These are phyloP conservation scores for Tetrax tetrax DNA, from an alignment of 2,113 vertebrate genomes.

Conservation along the genomic window DNA sequence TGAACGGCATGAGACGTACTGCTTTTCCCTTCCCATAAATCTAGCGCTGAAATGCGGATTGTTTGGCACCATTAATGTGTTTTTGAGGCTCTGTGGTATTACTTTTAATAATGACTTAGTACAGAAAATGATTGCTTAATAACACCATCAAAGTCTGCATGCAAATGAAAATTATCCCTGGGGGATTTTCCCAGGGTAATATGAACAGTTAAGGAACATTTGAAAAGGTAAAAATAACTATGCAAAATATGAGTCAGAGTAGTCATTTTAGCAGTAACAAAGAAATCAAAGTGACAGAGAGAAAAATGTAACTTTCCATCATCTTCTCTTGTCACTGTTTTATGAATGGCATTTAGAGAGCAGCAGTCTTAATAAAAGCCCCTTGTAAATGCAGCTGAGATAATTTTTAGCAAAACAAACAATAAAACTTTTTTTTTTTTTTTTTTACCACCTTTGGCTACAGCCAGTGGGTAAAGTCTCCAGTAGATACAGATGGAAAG, in stretches of 20 bases:
- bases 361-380: constrained; percentile 20
- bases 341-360: constrained; percentile 67
- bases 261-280: constrained; percentile 61
- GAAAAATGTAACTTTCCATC: constrained; percentile 69
- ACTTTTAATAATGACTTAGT: constrained; percentile 65
- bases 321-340: constrained; percentile 1
- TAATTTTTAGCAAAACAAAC: constrained; percentile 60
- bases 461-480: constrained; percentile 66
- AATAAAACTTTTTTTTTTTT: neutral
- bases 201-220: constrained; percentile 61
- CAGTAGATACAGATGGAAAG: constrained; percentile 80
- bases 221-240: constrained; percentile 71
- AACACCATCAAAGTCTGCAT: constrained; percentile 68
- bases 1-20: neutral
- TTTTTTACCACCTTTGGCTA: constrained; percentile 12
- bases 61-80: constrained; percentile 47
- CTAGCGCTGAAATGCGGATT: constrained; percentile 12
- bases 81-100: constrained; percentile 59
- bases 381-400: constrained; percentile 4
- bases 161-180: constrained; percentile 63
- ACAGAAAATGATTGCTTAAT: constrained; percentile 67
- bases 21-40: constrained; percentile 46
- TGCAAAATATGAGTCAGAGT: constrained; percentile 66
- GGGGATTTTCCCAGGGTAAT: constrained; percentile 50
- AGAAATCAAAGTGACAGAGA: constrained; percentile 69